phyloP scores from a whole-genome alignment of 2,797 vertebrate species.

The Podargus strigoides region DNA sequence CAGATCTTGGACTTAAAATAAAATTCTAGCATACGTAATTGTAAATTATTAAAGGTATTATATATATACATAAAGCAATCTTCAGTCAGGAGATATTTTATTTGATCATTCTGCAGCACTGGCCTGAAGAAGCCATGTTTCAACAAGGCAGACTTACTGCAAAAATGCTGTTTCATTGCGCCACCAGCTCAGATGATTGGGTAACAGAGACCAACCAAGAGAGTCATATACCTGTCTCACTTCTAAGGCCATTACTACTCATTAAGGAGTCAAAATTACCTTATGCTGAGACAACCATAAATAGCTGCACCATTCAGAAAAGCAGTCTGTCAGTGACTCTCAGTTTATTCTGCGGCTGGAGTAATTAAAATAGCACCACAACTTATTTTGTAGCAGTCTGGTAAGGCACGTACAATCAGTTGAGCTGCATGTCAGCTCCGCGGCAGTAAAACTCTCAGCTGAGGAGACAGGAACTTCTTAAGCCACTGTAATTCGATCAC shows the following conservation, averaged over 20 bases:
- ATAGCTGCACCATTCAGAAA: background rate
- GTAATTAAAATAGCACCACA: background rate
- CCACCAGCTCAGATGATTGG: rapidly evolving
- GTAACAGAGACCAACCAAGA: background rate
- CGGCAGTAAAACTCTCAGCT: background rate
- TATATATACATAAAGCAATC: too few relatives aligned
- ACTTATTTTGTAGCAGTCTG: background rate
- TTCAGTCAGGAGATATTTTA: too few relatives aligned
- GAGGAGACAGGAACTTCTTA: conserved; percentile 6
- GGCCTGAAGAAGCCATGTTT: background rate
- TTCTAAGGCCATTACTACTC: background rate
- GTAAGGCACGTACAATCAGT: rapidly evolving
- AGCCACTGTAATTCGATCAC: conserved; percentile 14
- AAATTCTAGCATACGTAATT: background rate
- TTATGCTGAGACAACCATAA: background rate
- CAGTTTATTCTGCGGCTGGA: background rate
- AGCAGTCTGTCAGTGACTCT: background rate
- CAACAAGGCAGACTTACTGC: background rate
- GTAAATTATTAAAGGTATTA: background rate
- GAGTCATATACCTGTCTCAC: rapidly evolving
- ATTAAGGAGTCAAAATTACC: background rate
- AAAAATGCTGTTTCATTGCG: background rate
- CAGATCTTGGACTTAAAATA: background rate
- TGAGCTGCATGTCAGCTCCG: background rate
- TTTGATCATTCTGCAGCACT: background rate